A percentile compares a stretch with the other conserved stretches of the same genome.
Conservation (phyloP, 2,113 vertebrate genomes). For the Leuciscus idus region DNA sequence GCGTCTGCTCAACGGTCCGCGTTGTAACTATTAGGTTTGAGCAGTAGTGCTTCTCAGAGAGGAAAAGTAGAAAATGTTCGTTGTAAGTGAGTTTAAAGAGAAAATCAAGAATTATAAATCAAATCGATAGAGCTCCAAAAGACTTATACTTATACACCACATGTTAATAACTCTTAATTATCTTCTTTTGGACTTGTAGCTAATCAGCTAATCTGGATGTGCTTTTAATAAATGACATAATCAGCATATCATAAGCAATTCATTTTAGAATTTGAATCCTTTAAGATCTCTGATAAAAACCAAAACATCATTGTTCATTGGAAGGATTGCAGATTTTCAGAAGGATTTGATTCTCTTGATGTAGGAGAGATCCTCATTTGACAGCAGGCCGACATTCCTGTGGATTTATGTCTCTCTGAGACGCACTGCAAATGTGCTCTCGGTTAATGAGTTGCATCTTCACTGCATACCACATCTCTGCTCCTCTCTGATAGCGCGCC, state of each 20-base stretch:
- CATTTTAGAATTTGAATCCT: not conserved
- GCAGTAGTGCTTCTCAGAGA: no score
- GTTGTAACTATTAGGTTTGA: no score
- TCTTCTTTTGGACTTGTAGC: not conserved
- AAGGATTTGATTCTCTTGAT: slow-evolving; percentile 12
- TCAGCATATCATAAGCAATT: not conserved
- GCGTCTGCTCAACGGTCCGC: no score
- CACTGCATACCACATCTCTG: not conserved
- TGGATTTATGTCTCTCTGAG: slow-evolving; percentile 8
- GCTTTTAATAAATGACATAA: not conserved
- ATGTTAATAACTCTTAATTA: not conserved
- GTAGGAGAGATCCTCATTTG: not conserved
- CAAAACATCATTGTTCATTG: not conserved
- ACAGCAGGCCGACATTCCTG: slow-evolving; percentile 15
- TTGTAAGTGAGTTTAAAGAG: no score
- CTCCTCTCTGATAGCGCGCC: not conserved
- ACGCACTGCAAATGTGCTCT: slow-evolving; percentile 4
- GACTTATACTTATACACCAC: not conserved
- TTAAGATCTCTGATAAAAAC: not conserved
- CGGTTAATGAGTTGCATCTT: slow-evolving; percentile 29
- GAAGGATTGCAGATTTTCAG: not conserved
- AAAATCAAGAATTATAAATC: no score
- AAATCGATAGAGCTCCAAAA: no score
- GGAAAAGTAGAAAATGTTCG: no score
- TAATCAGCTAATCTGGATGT: not conserved